A percentile compares a stretch with the other conserved stretches of the same genome.
Conservation (phyloP, 2,113 vertebrate species). For the Nothoprocta pentlandii region DNA sequence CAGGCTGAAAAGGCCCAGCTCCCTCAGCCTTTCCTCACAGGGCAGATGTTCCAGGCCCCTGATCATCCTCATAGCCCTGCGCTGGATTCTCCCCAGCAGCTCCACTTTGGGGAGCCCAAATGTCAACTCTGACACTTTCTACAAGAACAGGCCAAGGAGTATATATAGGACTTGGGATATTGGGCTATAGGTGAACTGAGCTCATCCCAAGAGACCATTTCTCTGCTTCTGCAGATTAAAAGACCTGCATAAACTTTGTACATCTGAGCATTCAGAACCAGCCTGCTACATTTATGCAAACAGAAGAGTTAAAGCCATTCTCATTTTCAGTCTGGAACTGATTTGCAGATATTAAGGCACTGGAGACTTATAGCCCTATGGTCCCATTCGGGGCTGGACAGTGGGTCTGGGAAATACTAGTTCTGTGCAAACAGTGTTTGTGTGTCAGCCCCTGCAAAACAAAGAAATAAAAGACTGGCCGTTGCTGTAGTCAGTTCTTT, state of each 20-base stretch:
- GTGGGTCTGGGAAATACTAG: fast-evolving
- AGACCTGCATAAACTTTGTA: background rate
- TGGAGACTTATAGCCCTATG: background rate
- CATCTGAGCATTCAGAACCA: background rate
- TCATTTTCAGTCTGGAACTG: background rate
- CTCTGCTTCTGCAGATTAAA: background rate
- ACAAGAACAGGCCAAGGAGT: background rate
- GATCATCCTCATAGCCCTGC: too few relatives aligned
- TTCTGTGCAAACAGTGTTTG: background rate
- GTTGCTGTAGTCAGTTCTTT: background rate
- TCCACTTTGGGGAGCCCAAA: too few relatives aligned
- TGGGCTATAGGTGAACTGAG: background rate
- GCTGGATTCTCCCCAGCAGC: too few relatives aligned
- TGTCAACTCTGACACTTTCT: too few relatives aligned
- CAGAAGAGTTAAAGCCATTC: background rate
- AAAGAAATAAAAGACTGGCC: background rate
- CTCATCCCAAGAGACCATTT: background rate
- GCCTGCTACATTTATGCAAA: background rate
- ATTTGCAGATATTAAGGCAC: background rate
- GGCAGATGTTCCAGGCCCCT: too few relatives aligned
- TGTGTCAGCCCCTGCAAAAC: background rate
- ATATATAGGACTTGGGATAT: background rate
- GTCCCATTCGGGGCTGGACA: background rate
- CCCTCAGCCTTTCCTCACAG: too few relatives aligned
- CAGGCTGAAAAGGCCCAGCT: too few relatives aligned